These are phyloP conservation scores for Bombus picipes DNA, from an alignment of 1,140 invertebrate species.

Conservation along the genomic window DNA sequence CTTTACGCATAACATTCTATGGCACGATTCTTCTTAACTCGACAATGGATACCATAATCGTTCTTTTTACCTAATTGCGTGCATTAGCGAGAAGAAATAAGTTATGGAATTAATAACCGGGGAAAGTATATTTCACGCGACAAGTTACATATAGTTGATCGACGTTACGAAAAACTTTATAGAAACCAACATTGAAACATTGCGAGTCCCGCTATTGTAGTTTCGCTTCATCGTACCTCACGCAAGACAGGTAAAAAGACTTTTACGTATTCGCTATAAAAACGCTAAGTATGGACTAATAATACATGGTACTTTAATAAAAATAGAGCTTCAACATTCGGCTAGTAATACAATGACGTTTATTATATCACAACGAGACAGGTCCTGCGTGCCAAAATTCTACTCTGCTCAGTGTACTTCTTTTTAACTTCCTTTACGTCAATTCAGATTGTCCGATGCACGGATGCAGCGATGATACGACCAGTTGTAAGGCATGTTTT, in stretches of 20 bases:
- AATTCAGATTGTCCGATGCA: constrained; percentile 53
- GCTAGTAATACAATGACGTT: constrained; percentile 54
- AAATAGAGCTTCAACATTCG: constrained; percentile 60
- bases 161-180: constrained; percentile 1
- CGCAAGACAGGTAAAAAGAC: constrained; percentile 50
- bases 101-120: not conserved
- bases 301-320: constrained; percentile 58
- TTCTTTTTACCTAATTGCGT: constrained; percentile 45
- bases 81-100: constrained; percentile 37
- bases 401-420: constrained; percentile 36
- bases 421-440: constrained; percentile 18
- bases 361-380: constrained; percentile 63
- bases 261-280: constrained; percentile 49
- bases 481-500: constrained; percentile 53
- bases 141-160: not conserved
- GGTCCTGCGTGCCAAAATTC: constrained; percentile 50
- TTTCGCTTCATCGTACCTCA: constrained; percentile 18
- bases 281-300: constrained; percentile 53
- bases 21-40: constrained; percentile 44
- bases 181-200: not conserved
- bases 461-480: constrained; percentile 47
- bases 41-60: constrained; percentile 30
- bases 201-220: constrained; percentile 4
- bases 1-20: constrained; percentile 33
- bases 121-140: constrained; percentile 1